Base-by-base conservation (phyloP, 2,888 invertebrate species). In the Drosophila atroscutellata region DNA sequence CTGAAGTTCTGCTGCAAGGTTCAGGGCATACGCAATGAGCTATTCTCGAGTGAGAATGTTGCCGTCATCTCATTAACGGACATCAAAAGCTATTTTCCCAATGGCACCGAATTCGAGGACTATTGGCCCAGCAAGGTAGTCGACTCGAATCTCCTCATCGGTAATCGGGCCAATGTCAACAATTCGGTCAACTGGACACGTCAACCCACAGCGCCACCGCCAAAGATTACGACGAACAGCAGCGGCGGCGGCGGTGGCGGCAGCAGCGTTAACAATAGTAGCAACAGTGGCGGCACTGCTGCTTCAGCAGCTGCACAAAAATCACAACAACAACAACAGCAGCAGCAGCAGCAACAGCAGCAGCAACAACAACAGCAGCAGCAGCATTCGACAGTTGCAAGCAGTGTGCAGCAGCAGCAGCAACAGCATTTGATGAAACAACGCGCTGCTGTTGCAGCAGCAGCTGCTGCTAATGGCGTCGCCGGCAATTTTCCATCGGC, bases 1-100 rank as follows among this genome's bases (percentile, higher is more conserved):
- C 94, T 98, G 77, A 98, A 98, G 93, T 98, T 98, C 93, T 98
- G 98, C 93, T 98, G 98, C 93, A 98, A 98, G 94, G 98, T 98
- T 79, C 98, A 98, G 93, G 98, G 98, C 59, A 98, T 98, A 83
- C 94, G 98, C 78, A 98, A 97, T 91, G 98, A 98, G 94, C 93
- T 98, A 70, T 98, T 98, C 93, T 97, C 97, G 26, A 97, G 97
- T 94, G 97, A 98, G 91, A 97, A 97, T 13, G 98, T 98, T 93
- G 96, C 97, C 62, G 98, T 98, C 88, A 98, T 98, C 71, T 97
- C 97, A 94, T 94, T 98, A 83, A 95, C 96, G 47, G 98, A 98
- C 93, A 97, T 98, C 85, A 97, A 97, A 92, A 97, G 97, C 92
- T 98, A 98, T 91, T 98, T 98, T 89, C 97, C 97, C 0, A 96